A percentile compares a stretch with the other conserved stretches of the same genome.
Conservation (phyloP, 2,113 vertebrate genomes). For the Nyctibius bracteatus region DNA sequence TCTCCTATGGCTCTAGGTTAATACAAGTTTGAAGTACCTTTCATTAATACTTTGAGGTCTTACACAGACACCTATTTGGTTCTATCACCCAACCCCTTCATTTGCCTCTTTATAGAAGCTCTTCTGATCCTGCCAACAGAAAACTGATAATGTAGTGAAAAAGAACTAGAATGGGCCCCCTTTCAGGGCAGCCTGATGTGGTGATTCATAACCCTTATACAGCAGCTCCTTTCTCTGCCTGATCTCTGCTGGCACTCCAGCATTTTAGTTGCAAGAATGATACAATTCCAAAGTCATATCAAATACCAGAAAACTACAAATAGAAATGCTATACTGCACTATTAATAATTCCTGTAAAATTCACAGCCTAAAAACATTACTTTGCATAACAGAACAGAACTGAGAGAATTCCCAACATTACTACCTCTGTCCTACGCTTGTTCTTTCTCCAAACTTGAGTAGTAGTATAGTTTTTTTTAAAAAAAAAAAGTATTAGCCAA, state of each 20-base stretch:
- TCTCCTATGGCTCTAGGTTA: not conserved
- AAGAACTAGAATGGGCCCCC: not conserved
- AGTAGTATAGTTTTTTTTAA: not conserved
- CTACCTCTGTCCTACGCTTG: not conserved
- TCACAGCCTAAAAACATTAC: not conserved
- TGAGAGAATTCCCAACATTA: not conserved
- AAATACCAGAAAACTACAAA: not conserved
- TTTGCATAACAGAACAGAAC: not conserved
- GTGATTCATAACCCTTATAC: not conserved
- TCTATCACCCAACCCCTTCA: not conserved
- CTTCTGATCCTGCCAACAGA: not conserved
- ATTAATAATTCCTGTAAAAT: not conserved
- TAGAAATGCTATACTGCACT: not conserved
- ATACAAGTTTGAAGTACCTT: not conserved
- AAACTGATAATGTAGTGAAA: not conserved
- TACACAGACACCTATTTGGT: not conserved
- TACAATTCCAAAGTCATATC: not conserved
- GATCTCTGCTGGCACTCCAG: not conserved
- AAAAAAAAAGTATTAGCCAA: not conserved
- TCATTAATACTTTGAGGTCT: not conserved
- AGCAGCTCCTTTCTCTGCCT: not conserved
- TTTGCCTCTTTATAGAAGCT: not conserved
- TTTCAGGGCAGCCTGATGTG: no score
- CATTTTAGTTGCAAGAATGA: not conserved
- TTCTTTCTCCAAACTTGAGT: not conserved